These are phyloP conservation scores for Drosophila paranaensis DNA, from an alignment of 2,888 invertebrate genomes.

Conservation along the genomic window DNA sequence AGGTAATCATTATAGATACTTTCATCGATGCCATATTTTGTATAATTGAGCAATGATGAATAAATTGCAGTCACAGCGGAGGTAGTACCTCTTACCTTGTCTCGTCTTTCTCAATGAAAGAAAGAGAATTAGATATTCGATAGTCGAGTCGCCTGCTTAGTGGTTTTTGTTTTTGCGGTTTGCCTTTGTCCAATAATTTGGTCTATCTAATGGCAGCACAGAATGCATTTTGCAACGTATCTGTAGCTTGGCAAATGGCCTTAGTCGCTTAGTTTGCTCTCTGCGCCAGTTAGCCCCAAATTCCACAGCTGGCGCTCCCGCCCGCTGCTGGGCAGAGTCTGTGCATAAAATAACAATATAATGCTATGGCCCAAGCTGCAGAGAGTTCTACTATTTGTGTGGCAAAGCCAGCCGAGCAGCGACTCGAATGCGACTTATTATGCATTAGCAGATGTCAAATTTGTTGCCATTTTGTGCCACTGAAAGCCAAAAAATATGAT, in stretches of 20 bases:
- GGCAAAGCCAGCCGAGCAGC: conserved; percentile 34
- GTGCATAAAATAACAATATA: conserved; percentile 79
- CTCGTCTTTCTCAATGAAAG: not conserved
- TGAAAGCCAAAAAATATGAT: not conserved
- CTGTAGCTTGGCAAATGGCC: conserved; percentile 74
- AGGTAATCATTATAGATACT: too few species aligned
- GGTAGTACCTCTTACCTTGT: not conserved
- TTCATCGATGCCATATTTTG: too few species aligned
- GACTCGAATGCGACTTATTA: conserved; percentile 62
- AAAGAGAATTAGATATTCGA: conserved; percentile 42
- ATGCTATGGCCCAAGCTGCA: conserved; percentile 62
- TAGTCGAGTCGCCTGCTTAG: conserved; percentile 3
- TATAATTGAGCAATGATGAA: too few species aligned
- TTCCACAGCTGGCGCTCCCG: not conserved
- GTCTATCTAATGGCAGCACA: conserved; percentile 72
- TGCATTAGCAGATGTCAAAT: conserved; percentile 66
- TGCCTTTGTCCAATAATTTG: conserved; percentile 75
- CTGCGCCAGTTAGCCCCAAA: conserved; percentile 25
- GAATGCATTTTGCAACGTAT: conserved; percentile 79
- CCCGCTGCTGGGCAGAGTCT: conserved; percentile 47
- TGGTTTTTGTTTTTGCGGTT: conserved; percentile 70
- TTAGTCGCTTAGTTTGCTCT: conserved; percentile 65
- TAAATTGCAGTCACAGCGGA: too few species aligned
- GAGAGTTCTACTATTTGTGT: conserved; percentile 27
- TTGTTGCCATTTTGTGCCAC: conserved; percentile 40